Conservation (phyloP, 1,140 invertebrate genomes). For the Drosophila nikananu region DNA sequence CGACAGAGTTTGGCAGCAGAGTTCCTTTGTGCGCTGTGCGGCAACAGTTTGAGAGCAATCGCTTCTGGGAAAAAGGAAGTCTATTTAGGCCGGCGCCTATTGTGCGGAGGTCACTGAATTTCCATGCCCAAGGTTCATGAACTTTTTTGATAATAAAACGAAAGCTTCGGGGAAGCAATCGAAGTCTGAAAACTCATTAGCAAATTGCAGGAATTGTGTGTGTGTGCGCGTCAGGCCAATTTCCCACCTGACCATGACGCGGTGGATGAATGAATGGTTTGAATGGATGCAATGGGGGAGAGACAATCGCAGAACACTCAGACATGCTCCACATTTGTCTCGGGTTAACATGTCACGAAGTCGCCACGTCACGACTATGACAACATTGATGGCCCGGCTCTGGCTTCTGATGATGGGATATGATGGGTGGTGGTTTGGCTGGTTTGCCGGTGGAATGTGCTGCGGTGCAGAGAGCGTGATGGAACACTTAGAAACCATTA, state of each 20-base stretch:
- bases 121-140: slow-evolving; percentile 70
- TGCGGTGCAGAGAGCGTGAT: slow-evolving; percentile 39
- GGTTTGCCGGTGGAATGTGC: slow-evolving; percentile 18
- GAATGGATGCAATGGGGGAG: too few species aligned
- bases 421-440: background rate
- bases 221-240: slow-evolving; percentile 35
- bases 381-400: slow-evolving; percentile 22
- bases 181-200: slow-evolving; percentile 69
- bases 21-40: slow-evolving; percentile 31
- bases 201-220: slow-evolving; percentile 65
- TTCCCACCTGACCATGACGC: slow-evolving; percentile 72
- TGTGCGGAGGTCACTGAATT: slow-evolving; percentile 67
- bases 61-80: slow-evolving; percentile 43
- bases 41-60: slow-evolving; percentile 67
- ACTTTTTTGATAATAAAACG: slow-evolving; percentile 33
- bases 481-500: slow-evolving; percentile 71
- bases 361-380: slow-evolving; percentile 70
- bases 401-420: background rate
- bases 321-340: slow-evolving; percentile 70
- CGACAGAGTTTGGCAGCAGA: slow-evolving; percentile 33
- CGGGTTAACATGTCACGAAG: slow-evolving; percentile 70
- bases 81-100: slow-evolving; percentile 72
- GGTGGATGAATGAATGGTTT: slow-evolving; percentile 36
- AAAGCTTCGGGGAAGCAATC: slow-evolving; percentile 5
- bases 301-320: slow-evolving; percentile 28